phyloP scores from a whole-genome alignment of 2,113 vertebrate species.

The Pygoscelis antarcticus region DNA sequence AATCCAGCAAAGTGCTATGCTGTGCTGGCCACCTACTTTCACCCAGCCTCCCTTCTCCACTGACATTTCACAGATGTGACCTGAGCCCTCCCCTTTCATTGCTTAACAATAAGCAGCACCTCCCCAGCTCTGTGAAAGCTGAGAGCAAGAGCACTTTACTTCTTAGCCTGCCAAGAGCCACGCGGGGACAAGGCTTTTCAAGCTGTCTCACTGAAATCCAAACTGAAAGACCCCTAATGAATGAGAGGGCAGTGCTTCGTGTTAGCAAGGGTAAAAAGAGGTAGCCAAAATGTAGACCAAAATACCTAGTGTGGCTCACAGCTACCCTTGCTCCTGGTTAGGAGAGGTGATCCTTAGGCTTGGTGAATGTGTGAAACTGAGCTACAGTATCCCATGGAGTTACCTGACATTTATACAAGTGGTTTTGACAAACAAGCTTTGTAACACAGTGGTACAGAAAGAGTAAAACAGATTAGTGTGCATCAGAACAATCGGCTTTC shows the following conservation, averaged over 20 bases:
- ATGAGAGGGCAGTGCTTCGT: slow-evolving; percentile 3
- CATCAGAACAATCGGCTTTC: not conserved
- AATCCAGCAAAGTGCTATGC: slow-evolving; percentile 65
- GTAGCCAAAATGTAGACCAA: not conserved
- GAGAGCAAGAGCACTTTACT: slow-evolving; percentile 69
- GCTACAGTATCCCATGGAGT: not conserved
- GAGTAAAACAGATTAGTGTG: not conserved
- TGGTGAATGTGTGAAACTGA: not conserved
- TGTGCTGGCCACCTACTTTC: slow-evolving; percentile 72
- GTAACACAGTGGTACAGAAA: not conserved
- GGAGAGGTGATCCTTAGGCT: not conserved
- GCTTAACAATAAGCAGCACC: slow-evolving; percentile 75
- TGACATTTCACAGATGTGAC: slow-evolving; percentile 77
- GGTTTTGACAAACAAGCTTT: not conserved
- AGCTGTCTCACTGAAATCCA: slow-evolving; percentile 64
- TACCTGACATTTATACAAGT: not conserved
- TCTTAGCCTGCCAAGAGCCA: slow-evolving; percentile 68
- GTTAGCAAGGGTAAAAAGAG: not conserved
- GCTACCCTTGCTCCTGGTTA: not conserved
- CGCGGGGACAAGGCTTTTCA: slow-evolving; percentile 68
- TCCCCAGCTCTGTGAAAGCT: slow-evolving; percentile 61
- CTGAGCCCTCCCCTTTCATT: slow-evolving; percentile 70
- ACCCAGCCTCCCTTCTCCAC: slow-evolving; percentile 47
- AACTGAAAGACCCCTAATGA: slow-evolving; percentile 61
- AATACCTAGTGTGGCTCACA: not conserved